Base-by-base conservation (phyloP, 2,113 vertebrate genomes). In the Apus apus region DNA sequence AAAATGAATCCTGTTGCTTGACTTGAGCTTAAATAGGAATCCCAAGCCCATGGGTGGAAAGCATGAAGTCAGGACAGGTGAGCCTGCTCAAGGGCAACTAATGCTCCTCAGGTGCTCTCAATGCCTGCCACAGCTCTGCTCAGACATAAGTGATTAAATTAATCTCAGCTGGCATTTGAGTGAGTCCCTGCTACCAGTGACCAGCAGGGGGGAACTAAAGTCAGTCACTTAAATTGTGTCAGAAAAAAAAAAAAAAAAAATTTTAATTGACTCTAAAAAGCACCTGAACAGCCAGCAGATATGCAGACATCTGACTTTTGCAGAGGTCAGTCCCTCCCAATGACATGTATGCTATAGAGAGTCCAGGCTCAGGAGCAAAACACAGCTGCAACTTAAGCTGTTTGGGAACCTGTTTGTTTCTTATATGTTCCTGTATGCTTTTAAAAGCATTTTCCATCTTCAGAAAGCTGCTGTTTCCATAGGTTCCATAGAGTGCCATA, bases 1-100 rank as follows among this genome's bases (percentile, higher is more conserved):
- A 53, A 5, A 19, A 26, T 38, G 38, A 34, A 61, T 2, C 1
- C 2, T 1, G 0, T 0, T 0, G 19, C 14, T 34, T 15, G 5
- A 13, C 11, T 11, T 27, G 26, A 78, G 12, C 61, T 88, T 34
- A 61, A 75, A 53, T 6, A 58, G 13, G 9, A 45, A 4, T 38
- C 7, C 13, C 3, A 53, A 45, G 8, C 5, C 18, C 4, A 3
- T 1, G 0, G 11, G 2, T 3, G 15, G 46, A 51, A 22, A 56
- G 4, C 8, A 9, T 4, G 5, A 21, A 9, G 7, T 13, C 8
- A 40, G 10, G n/a, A 4, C 27, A 32, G 9, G 22, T 43, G 26
- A 67, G 8, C 6, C 6, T 11, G 6, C 6, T 86, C 1, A 0
- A 0, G 14, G 38, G 29, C 23, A 68, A 20, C 29, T 22, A 57